Base-by-base conservation (phyloP, 2,888 invertebrate species). In the Silvanus unidentatus region DNA sequence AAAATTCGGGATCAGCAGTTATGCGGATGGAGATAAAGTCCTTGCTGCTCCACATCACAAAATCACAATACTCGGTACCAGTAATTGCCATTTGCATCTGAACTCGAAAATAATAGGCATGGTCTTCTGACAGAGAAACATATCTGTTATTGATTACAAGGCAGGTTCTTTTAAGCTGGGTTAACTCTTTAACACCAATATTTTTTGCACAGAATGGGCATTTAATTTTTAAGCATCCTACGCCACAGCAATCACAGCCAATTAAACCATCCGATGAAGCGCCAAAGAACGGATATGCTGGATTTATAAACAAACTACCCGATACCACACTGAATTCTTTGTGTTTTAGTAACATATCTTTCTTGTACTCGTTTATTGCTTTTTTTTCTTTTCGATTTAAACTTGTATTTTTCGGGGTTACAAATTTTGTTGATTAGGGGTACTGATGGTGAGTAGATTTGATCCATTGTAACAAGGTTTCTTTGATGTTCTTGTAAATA, bases 71-170 rank as follows among this genome's bases (percentile, higher is more conserved):
- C 27, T 5, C 39, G 12, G 10, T 14, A 3, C 39, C 39, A 14
- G 43, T 42, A 4, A 42, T 22, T 16, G 36, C 39, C 36, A 42
- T 42, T 41, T 42, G 43, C 14, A 39, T 15, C 16, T 42, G 43
- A 4, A 42, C 12, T 41, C 39, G 43, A 22, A 16, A 42, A 14
- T 42, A 42, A 16, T 42, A 42, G 5, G 39, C 1, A 12, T 35
- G 30, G 32, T 73, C 74, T 48, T 16, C 10, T 6, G 16, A 13
- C 22, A 39, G 8, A 11, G 10, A 9, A 5, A 39, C n/a, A n/a
- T n/a, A n/a, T 10, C 16, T 28, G 8, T 28, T 10, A 8, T 9
- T 28, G 8, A 28, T 28, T 28, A 28, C 10, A 8, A 28, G 28
- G 28, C 28, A 28, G 10, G 8, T 28, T 8, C 10, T 10, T 10